Evolutionary conservation across 2,113 vertebrate species (phyloP), one percentile per base, ranked within the genome.

Genomic region (Scortum barcoo): DNA sequence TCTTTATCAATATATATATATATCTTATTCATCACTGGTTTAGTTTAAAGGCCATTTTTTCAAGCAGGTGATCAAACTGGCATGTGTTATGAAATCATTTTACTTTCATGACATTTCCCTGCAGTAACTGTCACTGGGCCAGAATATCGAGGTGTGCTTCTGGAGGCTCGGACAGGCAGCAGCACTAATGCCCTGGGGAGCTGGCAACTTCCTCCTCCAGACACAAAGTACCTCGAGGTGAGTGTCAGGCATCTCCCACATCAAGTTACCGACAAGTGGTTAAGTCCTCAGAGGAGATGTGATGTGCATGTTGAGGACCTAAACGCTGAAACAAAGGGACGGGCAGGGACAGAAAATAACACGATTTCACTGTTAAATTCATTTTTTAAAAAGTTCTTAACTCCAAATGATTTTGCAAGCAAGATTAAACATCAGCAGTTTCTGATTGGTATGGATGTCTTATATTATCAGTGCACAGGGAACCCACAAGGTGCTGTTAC

Each of bases 61-160:
- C 11, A 24, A 36, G 14, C 30, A 72, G 5, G 1, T 7, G 22
- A 12, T 9, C 11, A 44, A 44, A 16, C 4, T 46, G 14, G 13
- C 3, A 1, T 65, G 22, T 46, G n/a, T 10, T 66, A 13, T 46
- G 1, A 16, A 19, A 16, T 50, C 1, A 20, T 30, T 30, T 28
- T 3, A 42, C 14, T 26, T 10, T 4, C 7, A 28, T n/a, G 69
- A 22, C 53, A 38, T 78, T 65, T 66, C 40, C 36, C 40, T 77
- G 38, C 78, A 95, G 95, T 95, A 74, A 91, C 87, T 8, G 91
- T 96, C 54, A n/a, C 78, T 20, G 94, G 95, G 56, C 89, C 92
- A 13, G 70, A 62, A 1, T 95, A 95, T 72, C 74, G 58, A 44
- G 95, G 95, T 0, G 66, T 95, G 44, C 84, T 95, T 14, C 67